Evolutionary conservation across 2,113 vertebrate species (phyloP), one percentile per base, ranked within the genome.

Genomic region (Corydoras sp.): DNA sequence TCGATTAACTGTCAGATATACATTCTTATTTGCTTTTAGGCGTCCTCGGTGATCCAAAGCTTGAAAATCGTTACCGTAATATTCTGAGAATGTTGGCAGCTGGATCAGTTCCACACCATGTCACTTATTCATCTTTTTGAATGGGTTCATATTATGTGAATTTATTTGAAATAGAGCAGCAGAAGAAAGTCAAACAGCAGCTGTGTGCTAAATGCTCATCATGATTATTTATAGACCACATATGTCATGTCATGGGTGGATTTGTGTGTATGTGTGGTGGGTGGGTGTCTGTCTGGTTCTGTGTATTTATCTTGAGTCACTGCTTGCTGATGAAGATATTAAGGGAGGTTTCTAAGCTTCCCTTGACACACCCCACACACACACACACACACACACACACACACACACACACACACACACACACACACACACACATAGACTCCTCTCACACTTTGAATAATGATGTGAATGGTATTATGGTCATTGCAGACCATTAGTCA

Each of bases 241-340:
- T 59, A 59, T 56, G 35, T 24, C 56, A 48, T 10, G 7, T 32
- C 7, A 59, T 50, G 58, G 6, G 55, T 58, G 10, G 49, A 11
- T 59, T 12, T 65, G 55, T 50, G 31, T 58, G 68, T 59, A 11
- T 18, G 43, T 11, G 49, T 31, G 49, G 48, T n/a, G 62, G 9
- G 49, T 9, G 49, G n/a, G 2, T 13, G 35, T 43, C 35, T 43
- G 35, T 43, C 35, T 43, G 35, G 4, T 8, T 43, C 35, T 43
- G 35, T 43, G 35, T 43, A 8, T 43, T 5, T 43, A 43, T 4
- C 35, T 11, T 56, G 61, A 70, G 62, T 50, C 62, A 18, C 51
- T 49, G 10, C 9, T 5, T 9, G 50, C 49, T 77, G 50, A 67
- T 61, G 62, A 66, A 70, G 71, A 77, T 62, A 71, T 74, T 74